These are phyloP conservation scores for Falco punctatus DNA, from an alignment of 2,113 vertebrate species.

Conservation along the genomic window DNA sequence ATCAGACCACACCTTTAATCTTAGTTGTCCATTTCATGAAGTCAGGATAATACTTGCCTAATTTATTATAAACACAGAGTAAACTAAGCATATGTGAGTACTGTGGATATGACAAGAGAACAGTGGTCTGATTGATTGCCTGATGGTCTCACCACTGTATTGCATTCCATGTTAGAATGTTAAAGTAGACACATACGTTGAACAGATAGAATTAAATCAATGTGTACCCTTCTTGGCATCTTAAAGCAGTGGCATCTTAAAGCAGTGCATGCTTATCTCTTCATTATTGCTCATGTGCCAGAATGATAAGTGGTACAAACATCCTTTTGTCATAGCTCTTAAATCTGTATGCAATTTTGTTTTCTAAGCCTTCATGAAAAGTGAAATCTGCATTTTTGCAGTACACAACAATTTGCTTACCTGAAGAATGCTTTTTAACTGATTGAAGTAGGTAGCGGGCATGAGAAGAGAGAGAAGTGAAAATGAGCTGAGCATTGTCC, in stretches of 20 bases:
- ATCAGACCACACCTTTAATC: neutral
- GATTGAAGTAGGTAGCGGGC: neutral
- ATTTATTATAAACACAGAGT: neutral
- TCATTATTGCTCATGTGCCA: neutral
- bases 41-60: neutral
- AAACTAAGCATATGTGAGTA: neutral
- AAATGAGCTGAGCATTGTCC: neutral
- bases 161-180: neutral
- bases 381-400: neutral
- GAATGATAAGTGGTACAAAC: neutral
- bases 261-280: neutral
- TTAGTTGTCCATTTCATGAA: neutral
- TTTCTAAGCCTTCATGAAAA: neutral
- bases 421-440: neutral
- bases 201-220: neutral
- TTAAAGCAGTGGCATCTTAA: neutral
- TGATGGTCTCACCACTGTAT: neutral
- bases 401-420: neutral
- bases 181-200: accelerated
- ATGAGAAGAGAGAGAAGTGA: neutral
- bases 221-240: neutral
- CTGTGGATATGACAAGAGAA: neutral
- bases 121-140: neutral
- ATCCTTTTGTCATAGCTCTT: neutral
- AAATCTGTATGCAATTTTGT: neutral